Evolutionary conservation across 2,888 invertebrate species (phyloP).

Genomic region (Polydrusus cervinus): DNA sequence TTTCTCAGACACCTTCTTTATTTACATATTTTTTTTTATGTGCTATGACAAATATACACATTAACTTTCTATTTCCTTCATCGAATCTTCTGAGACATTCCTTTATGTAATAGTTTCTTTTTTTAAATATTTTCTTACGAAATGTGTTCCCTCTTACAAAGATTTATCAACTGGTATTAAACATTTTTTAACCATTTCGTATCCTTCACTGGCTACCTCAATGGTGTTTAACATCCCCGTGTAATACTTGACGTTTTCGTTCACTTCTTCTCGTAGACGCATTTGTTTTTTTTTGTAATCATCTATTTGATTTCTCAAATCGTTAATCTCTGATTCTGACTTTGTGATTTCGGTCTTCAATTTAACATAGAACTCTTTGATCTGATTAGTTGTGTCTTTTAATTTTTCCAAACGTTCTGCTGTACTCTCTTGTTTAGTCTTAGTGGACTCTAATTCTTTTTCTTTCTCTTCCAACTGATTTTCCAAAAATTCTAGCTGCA

Average conservation of each 20-base stretch:
- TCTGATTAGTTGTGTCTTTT: slow-evolving; percentile 61
- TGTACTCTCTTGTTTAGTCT: slow-evolving; percentile 58
- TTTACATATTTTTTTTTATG: too few species aligned
- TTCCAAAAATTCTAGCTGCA: slow-evolving; percentile 64
- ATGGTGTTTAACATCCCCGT: slow-evolving; percentile 58
- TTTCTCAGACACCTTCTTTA: too few species aligned
- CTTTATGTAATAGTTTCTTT: background rate
- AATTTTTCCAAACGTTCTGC: slow-evolving; percentile 64
- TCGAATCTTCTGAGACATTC: background rate
- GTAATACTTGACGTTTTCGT: slow-evolving; percentile 61
- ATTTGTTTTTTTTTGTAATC: slow-evolving; percentile 62
- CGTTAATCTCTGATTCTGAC: slow-evolving; percentile 63
- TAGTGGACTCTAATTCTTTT: slow-evolving; percentile 62
- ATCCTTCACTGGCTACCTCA: slow-evolving; percentile 51
- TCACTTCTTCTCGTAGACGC: slow-evolving; percentile 61
- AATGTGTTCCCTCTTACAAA: background rate
- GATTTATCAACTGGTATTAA: slow-evolving; percentile 12
- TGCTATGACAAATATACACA: too few species aligned
- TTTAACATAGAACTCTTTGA: slow-evolving; percentile 64
- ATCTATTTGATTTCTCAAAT: slow-evolving; percentile 64
- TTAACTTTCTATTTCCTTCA: too few species aligned
- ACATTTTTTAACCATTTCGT: slow-evolving; percentile 57
- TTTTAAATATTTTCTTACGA: background rate
- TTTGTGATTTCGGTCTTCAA: slow-evolving; percentile 59
- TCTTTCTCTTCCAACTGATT: slow-evolving; percentile 63